Evolutionary conservation across 2,113 vertebrate species (phyloP).

Genomic region (Poeciliopsis occidentalis): DNA sequence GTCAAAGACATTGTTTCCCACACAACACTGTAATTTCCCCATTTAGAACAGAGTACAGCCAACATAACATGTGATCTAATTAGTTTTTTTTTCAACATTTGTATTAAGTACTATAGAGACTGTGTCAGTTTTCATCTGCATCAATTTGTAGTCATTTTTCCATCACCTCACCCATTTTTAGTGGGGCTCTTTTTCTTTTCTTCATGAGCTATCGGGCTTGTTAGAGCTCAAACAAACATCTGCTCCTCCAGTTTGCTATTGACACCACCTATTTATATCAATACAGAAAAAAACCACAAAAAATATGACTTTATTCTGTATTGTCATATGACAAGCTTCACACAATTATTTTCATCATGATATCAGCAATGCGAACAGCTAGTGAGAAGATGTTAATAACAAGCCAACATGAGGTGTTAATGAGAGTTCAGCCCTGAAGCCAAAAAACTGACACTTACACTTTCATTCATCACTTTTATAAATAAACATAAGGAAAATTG

Average conservation of each 20-base stretch:
- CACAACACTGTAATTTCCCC: slow-evolving; percentile 5
- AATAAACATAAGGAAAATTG: slow-evolving; percentile 11
- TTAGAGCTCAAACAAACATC: slow-evolving; percentile 25
- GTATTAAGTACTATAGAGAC: background rate
- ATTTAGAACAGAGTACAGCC: background rate
- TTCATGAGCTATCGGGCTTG: slow-evolving; percentile 11
- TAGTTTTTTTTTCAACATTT: background rate
- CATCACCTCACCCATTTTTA: slow-evolving; percentile 10
- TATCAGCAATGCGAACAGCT: slow-evolving; percentile 16
- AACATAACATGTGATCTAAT: slow-evolving; percentile 1
- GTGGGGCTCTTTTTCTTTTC: background rate
- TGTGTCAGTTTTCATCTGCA: background rate
- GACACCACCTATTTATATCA: slow-evolving; percentile 1
- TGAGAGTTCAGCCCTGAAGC: slow-evolving; percentile 31
- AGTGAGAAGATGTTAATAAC: slow-evolving; percentile 36
- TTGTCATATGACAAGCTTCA: slow-evolving; percentile 22
- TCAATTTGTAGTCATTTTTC: slow-evolving; percentile 4
- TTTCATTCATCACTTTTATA: slow-evolving; percentile 30
- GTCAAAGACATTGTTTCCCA: slow-evolving; percentile 29
- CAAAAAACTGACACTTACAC: slow-evolving; percentile 26
- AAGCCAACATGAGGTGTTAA: slow-evolving; percentile 43
- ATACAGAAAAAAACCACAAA: background rate
- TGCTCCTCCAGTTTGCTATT: slow-evolving; percentile 13
- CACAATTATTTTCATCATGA: background rate
- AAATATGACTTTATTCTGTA: background rate